A percentile compares a stretch with the other conserved stretches of the same genome.
These are phyloP conservation scores for Odocoileus virginianus DNA, from an alignment of 2,113 vertebrate genomes.

Conservation along the genomic window DNA sequence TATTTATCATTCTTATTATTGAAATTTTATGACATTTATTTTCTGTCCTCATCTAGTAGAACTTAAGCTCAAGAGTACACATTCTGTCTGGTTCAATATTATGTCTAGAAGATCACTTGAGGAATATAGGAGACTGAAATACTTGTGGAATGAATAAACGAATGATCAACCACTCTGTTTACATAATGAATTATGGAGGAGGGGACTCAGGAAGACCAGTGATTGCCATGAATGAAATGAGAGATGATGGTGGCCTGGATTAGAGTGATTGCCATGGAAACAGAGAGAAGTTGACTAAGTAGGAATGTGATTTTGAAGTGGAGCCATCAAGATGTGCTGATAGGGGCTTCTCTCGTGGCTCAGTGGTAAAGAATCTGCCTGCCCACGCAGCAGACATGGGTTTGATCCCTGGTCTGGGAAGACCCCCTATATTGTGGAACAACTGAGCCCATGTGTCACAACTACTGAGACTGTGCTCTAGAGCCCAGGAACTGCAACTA, in stretches of 20 bases:
- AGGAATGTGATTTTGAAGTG: background rate
- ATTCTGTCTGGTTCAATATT: background rate
- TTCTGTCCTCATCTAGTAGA: background rate
- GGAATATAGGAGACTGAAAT: background rate
- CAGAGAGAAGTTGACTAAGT: background rate
- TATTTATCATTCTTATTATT: background rate
- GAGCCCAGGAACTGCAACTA: background rate
- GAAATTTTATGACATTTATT: background rate
- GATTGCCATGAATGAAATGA: background rate
- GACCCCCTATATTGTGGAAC: background rate
- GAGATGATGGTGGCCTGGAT: background rate
- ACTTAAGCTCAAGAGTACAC: background rate
- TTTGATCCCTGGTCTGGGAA: background rate
- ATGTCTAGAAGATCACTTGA: background rate
- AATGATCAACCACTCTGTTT: background rate
- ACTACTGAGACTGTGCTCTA: background rate
- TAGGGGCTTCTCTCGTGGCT: background rate
- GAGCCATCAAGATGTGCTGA: background rate
- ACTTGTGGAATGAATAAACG: background rate
- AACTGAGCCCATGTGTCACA: background rate
- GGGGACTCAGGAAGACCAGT: background rate
- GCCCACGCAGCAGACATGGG: background rate
- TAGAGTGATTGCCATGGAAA: background rate
- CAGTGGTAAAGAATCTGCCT: background rate
- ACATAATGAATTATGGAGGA: background rate